Percentiles rank a stretch among this genome's conserved stretches.
Evolutionary conservation across 2,888 invertebrate genomes (phyloP).

Genomic region (Clepsis dumicolana): DNA sequence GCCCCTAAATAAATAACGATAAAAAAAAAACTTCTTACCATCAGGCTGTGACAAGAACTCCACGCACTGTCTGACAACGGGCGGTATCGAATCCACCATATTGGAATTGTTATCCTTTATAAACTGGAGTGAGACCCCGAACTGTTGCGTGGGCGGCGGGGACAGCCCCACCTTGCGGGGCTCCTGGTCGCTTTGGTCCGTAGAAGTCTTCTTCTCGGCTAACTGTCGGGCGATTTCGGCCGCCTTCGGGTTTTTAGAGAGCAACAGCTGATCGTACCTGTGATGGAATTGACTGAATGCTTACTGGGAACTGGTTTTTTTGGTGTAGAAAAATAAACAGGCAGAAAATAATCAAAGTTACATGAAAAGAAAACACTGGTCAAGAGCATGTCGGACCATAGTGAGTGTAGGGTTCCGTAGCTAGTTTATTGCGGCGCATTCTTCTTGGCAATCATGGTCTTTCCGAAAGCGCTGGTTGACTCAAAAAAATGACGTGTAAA

Average conservation of each 20-base stretch:
- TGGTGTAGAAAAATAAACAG: too few species aligned
- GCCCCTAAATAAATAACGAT: too few species aligned
- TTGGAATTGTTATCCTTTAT: constrained; percentile 94
- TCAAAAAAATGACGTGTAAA: too few species aligned
- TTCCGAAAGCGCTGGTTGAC: too few species aligned
- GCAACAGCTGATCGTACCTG: constrained; percentile 92
- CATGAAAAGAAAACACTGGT: too few species aligned
- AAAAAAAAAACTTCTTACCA: constrained; percentile 83
- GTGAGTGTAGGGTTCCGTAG: too few species aligned
- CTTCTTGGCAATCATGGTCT: too few species aligned
- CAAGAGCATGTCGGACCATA: too few species aligned
- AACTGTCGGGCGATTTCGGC: constrained; percentile 63
- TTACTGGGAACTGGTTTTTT: background rate
- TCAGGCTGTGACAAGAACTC: constrained; percentile 96
- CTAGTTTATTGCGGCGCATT: too few species aligned
- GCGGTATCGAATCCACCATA: constrained; percentile 94
- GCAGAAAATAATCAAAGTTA: too few species aligned
- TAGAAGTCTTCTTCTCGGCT: constrained; percentile 44
- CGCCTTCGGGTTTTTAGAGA: constrained; percentile 85
- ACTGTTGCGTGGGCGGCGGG: constrained; percentile 93
- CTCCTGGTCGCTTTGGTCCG: constrained; percentile 47
- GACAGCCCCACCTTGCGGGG: constrained; percentile 54
- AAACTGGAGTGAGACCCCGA: constrained; percentile 96
- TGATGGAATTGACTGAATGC: constrained; percentile 36
- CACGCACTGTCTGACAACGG: constrained; percentile 96